Evolutionary conservation across 2,797 vertebrate genomes (phyloP).

Genomic region (Sebastes trivittatus): DNA sequence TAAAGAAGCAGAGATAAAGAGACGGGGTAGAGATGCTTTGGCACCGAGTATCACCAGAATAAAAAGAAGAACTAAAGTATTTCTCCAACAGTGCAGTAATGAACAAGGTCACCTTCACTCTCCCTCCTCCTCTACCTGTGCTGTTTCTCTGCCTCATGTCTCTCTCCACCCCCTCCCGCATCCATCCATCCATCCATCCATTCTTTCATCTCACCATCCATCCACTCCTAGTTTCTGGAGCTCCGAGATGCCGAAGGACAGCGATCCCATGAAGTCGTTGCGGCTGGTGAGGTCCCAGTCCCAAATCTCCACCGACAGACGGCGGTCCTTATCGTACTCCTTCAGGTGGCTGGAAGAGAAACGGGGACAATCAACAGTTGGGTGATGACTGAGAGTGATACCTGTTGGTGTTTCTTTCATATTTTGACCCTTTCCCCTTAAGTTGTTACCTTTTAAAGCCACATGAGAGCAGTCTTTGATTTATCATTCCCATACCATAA

Average conservation of each 20-base stretch:
- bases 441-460: neutral
- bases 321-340: constrained; percentile 91
- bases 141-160: constrained; percentile 10
- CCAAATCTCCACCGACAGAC: constrained; percentile 96
- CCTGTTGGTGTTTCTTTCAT: neutral
- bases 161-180: neutral
- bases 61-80: constrained; percentile 55
- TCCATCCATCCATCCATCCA: neutral
- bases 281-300: constrained; percentile 98
- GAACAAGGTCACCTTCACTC: constrained; percentile 73
- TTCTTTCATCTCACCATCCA: constrained; percentile 72
- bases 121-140: constrained; percentile 32
- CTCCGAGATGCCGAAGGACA: constrained; percentile 85
- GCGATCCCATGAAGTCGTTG: constrained; percentile 98
- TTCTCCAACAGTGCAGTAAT: constrained; percentile 65
- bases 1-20: constrained; percentile 68
- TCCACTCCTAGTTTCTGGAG: constrained; percentile 77
- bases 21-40: constrained; percentile 57
- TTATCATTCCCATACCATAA: neutral
- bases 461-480: neutral
- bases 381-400: neutral
- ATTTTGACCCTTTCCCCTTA: neutral
- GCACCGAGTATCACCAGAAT: constrained; percentile 55
- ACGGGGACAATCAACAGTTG: constrained; percentile 11
- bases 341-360: constrained; percentile 86